Conservation (phyloP, 2,888 invertebrate genomes). For the Poecilobothrus nobilitatus region DNA sequence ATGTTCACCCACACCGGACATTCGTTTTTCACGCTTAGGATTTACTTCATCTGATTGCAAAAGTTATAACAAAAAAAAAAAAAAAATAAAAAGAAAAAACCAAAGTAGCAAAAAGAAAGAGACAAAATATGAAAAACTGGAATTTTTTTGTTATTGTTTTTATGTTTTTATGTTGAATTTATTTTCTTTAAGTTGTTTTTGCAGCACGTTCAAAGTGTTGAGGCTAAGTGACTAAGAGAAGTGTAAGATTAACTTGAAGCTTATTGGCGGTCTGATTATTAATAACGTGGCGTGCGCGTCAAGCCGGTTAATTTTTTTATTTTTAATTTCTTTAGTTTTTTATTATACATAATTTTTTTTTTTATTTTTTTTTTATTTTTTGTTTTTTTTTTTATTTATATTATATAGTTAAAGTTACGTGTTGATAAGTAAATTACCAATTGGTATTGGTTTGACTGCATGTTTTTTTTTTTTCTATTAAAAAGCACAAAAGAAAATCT, state of each 20-base stretch:
- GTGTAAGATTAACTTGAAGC: slow-evolving; percentile 1
- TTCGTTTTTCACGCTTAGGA: slow-evolving; percentile 4
- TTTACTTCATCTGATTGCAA: not conserved
- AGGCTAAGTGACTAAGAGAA: slow-evolving; percentile 6
- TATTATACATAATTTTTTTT: not conserved
- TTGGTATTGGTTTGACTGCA: not conserved
- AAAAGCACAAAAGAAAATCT: not conserved
- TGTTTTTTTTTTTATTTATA: not conserved
- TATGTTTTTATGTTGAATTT: no score
- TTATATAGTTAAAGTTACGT: not conserved
- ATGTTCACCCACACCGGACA: slow-evolving; percentile 19
- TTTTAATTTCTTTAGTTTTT: not conserved
- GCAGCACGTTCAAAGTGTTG: not conserved
- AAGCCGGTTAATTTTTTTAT: not conserved
- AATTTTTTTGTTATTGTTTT: not conserved
- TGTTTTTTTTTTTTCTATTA: not conserved
- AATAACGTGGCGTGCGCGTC: not conserved
- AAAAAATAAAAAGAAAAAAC: not conserved
- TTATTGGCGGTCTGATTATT: not conserved
- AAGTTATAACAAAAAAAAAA: not conserved
- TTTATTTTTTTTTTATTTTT: not conserved
- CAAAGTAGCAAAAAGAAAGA: not conserved
- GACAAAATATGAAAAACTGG: not conserved
- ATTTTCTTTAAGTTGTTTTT: not conserved
- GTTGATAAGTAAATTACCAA: not conserved